A percentile compares a stretch with the other conserved stretches of the same genome.
phyloP scores from a whole-genome alignment of 1,140 invertebrate genomes.

The Cardiocondyla obscurior region DNA sequence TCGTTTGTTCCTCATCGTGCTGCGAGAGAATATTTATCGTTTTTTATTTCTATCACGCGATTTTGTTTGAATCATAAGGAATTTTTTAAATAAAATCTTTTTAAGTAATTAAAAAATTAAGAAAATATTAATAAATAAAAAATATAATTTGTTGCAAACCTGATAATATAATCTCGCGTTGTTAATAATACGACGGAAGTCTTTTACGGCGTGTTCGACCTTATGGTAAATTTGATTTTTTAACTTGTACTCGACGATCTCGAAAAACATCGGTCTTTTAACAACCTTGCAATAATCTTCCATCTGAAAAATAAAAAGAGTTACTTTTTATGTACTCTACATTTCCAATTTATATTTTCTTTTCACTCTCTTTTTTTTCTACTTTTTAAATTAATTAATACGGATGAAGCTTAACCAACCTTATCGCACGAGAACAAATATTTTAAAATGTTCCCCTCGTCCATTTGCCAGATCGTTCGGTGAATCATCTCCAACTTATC shows the following conservation, averaged over 20 bases:
- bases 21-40: conserved; percentile 31
- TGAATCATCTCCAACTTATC: conserved; percentile 75
- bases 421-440: conserved; percentile 58
- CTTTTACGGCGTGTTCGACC: conserved; percentile 74
- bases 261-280: conserved; percentile 77
- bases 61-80: too few species aligned
- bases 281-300: conserved; percentile 74
- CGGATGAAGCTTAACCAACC: conserved; percentile 15
- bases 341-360: background rate
- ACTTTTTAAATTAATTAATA: conserved; percentile 56
- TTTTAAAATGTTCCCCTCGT: conserved; percentile 74
- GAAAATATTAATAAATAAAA: background rate
- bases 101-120: too few species aligned
- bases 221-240: conserved; percentile 77
- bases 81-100: too few species aligned
- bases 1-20: conserved; percentile 69
- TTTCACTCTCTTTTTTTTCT: background rate
- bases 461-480: conserved; percentile 76
- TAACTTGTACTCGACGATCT: conserved; percentile 77
- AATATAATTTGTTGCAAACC: conserved; percentile 53
- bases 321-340: background rate
- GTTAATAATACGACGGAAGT: conserved; percentile 75
- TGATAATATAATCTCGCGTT: conserved; percentile 75
- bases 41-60: background rate
- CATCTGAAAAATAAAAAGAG: conserved; percentile 63